Evolutionary conservation across 2,888 invertebrate species (phyloP), one percentile per base, ranked within the genome.

Genomic region (Carcina quercana): DNA sequence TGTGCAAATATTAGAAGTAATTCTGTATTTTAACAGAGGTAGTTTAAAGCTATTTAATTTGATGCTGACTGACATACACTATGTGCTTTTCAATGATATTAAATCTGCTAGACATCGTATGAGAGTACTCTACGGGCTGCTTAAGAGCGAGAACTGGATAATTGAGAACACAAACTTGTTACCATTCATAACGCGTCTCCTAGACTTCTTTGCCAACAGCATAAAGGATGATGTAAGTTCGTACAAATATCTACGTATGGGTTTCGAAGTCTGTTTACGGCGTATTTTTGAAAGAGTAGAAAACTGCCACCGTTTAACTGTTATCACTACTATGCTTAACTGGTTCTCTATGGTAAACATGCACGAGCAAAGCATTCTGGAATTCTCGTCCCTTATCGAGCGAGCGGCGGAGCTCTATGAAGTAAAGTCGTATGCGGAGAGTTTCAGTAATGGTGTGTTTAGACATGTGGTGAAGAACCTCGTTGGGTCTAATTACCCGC

Each of bases 231-330:
- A 48, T 13, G 30, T 49, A 3, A 42, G 47, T 3, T 49, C 52
- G 1, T 82, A 79, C 30, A 53, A 46, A 2, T 62, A 66, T 22
- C 45, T 88, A 32, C 69, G 67, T 20, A 84, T 75, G 42, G 85
- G 86, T 2, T 68, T 88, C 5, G 87, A 87, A 48, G 75, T 86
- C 1, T 88, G 87, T 41, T 48, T 89, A 2, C 69, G 82, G 15
- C 70, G 85, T 12, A 74, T 86, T 7, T 79, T 87, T 10, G 71
- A 78, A 28, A 78, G 85, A 40, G 68, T 86, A 8, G 49, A 67
- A 3, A 86, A 86, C 30, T 45, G 61, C 3, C 71, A 86, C 43
- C 57, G 87, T 8, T 49, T 87, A 13, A 53, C 68, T 7, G 69
- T 87, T 27, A 72, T 88, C 12, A 63, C 66, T 4, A 71, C 66